Base-by-base conservation (phyloP, 2,797 vertebrate genomes). In the Rhinophrynus dorsalis region DNA sequence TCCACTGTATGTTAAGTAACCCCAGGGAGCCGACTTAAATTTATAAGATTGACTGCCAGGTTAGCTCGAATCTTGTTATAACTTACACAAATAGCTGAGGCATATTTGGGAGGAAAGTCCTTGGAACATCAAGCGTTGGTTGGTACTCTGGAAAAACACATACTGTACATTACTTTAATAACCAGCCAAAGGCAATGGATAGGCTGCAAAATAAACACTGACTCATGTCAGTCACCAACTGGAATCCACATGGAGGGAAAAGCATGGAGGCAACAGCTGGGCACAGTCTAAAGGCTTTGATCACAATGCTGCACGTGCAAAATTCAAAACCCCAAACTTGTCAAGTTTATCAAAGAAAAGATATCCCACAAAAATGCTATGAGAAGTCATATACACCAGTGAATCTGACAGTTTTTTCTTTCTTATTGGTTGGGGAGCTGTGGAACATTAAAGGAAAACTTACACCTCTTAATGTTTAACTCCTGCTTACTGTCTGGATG, bases 211-310 rank as follows among this genome's bases (percentile, higher is more conserved):
- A 38, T 24, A 67, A 67, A 67, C 42, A 67, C 13, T 48, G 63
- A 23, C 5, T 11, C 0, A 2, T 51, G 57, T 82, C 78, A 82
- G 20, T 48, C 65, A 44, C 18, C 12, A 17, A 37, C 15, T 12
- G 37, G 35, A 32, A 32, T n/a, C 17, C 23, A 10, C 32, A 23
- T 3, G 20, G 29, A 38, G 8, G 27, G 17, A 56, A 12, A 15
- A 5, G 13, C 2, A 15, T 27, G 55, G 37, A 18, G 12, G 8
- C 13, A 48, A 8, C 6, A 13, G 5, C 10, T 1, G 3, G 45
- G 8, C 21, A 24, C 20, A 13, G 45, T 48, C 45, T 18, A 38
- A 1, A n/a, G n/a, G n/a, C n/a, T n/a, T n/a, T n/a, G n/a, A n/a
- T n/a, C n/a, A n/a, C n/a, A n/a, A n/a, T n/a, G n/a, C n/a, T n/a